A percentile compares a stretch with the other conserved stretches of the same genome.
These are phyloP conservation scores for Gambusia yucatana DNA, from an alignment of 2,797 vertebrate species.

Conservation along the genomic window DNA sequence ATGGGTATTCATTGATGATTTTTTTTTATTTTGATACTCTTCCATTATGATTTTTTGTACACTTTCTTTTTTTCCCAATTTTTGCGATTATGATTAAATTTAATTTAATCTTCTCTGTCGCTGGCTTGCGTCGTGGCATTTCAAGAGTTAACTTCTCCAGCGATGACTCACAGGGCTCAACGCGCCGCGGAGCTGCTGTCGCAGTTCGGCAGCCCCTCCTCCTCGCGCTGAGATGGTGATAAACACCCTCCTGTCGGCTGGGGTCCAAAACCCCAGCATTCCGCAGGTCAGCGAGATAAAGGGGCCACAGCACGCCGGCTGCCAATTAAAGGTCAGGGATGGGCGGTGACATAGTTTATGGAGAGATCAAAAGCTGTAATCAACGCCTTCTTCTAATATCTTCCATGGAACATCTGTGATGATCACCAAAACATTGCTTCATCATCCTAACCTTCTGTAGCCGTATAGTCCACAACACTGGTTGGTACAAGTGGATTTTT, in stretches of 20 bases:
- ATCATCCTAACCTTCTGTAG: background rate
- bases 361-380: slow-evolving; percentile 28
- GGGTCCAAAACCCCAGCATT: slow-evolving; percentile 45
- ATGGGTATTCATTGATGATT: background rate
- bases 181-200: slow-evolving; percentile 73
- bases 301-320: slow-evolving; percentile 32
- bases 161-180: slow-evolving; percentile 81
- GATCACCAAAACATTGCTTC: background rate
- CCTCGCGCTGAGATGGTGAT: slow-evolving; percentile 58
- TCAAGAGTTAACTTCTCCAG: slow-evolving; percentile 76
- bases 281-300: slow-evolving; percentile 49
- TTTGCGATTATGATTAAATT: background rate
- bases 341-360: slow-evolving; percentile 27
- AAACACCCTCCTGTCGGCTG: slow-evolving; percentile 56
- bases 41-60: background rate
- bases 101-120: background rate
- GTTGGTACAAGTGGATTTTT: background rate
- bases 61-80: background rate
- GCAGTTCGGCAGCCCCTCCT: slow-evolving; percentile 64
- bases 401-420: background rate
- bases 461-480: background rate
- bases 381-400: background rate
- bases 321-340: slow-evolving; percentile 30
- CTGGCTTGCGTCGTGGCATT: slow-evolving; percentile 14
- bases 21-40: background rate